These are phyloP conservation scores for Macropus fuliginosus DNA, from an alignment of 2,797 vertebrate species.

Conservation along the genomic window DNA sequence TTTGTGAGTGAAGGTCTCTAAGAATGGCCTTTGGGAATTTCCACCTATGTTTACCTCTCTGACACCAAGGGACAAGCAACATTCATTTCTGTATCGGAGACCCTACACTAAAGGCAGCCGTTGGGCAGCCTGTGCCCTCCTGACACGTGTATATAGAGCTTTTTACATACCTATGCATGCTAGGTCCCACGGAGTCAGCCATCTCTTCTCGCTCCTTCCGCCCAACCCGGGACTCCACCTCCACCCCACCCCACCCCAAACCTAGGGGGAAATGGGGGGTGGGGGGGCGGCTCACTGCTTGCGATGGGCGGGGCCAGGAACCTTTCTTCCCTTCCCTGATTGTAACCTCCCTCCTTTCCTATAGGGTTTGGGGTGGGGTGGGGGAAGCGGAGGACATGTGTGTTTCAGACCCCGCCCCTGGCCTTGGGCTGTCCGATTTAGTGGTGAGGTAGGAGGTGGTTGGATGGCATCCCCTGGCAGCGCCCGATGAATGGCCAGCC, in stretches of 20 bases:
- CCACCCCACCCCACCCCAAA: neutral
- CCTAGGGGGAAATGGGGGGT: neutral
- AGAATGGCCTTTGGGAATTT: neutral
- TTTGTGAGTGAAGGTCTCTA: neutral
- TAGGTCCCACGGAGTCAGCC: neutral
- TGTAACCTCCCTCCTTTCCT: neutral
- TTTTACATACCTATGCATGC: neutral
- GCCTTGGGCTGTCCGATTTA: conserved; percentile 63
- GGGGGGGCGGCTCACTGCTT: neutral
- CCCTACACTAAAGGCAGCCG: neutral
- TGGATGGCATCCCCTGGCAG: conserved; percentile 81
- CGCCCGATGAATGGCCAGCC: conserved; percentile 83
- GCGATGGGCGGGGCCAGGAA: neutral
- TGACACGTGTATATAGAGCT: neutral
- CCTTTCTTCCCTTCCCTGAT: neutral
- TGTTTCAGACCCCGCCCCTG: conserved; percentile 59
- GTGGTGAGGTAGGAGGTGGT: conserved; percentile 80
- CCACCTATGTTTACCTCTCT: neutral
- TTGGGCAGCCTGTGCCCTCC: neutral
- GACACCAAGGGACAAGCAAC: neutral
- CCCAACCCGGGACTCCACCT: neutral
- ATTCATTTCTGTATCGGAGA: neutral
- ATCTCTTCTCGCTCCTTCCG: neutral
- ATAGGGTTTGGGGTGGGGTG: neutral
- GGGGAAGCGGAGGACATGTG: neutral